Conservation (phyloP, 2,113 vertebrate species). For the Chinchilla lanigera region DNA sequence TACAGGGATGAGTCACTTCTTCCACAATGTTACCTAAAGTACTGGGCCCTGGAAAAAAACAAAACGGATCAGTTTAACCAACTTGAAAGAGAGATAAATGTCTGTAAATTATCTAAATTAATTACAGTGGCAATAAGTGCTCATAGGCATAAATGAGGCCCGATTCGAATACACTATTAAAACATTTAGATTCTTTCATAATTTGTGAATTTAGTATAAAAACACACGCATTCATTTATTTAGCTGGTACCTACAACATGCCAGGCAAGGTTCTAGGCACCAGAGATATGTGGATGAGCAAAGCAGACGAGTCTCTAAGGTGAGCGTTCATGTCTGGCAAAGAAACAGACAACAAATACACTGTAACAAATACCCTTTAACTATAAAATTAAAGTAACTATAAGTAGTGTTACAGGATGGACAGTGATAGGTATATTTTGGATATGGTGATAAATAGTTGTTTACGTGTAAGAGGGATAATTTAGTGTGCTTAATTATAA, state of each 20-base stretch:
- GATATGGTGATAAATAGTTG: neutral
- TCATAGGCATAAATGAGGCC: neutral
- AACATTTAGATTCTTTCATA: neutral
- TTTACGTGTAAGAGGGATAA: conserved; percentile 16
- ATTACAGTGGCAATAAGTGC: conserved; percentile 21
- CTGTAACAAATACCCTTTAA: too few relatives aligned
- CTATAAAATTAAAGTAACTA: neutral
- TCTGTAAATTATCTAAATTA: conserved; percentile 20
- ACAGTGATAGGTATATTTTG: neutral
- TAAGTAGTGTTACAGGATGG: neutral
- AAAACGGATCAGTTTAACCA: neutral
- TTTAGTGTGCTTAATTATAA: conserved; percentile 31
- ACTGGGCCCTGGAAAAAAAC: conserved; percentile 91
- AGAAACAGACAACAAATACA: conserved; percentile 5
- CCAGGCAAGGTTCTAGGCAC: neutral
- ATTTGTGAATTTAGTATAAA: conserved; percentile 49
- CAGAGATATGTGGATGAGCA: neutral
- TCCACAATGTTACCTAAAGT: conserved; percentile 90
- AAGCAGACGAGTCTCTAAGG: conserved; percentile 14
- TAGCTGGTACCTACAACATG: neutral
- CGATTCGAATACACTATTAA: neutral
- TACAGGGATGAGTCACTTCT: conserved; percentile 98
- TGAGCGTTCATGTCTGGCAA: neutral
- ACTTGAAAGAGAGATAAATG: conserved; percentile 30
- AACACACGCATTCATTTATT: neutral